phyloP scores from a whole-genome alignment of 2,113 vertebrate species.

The Butorides virescens region DNA sequence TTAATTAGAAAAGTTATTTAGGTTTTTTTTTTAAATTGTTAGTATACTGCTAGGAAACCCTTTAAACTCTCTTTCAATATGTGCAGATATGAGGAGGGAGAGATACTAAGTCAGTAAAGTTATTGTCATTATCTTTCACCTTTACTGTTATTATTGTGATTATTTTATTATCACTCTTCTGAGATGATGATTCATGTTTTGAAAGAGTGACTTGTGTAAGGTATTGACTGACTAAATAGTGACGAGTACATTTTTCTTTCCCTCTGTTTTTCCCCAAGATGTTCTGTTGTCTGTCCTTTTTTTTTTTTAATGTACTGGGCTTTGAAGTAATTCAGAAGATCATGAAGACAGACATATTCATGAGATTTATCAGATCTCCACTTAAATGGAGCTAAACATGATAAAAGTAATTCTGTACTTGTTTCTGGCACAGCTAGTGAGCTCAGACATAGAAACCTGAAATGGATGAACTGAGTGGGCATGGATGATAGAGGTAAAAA shows the following conservation, averaged over 20 bases:
- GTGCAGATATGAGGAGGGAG: background rate
- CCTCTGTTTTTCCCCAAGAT: background rate
- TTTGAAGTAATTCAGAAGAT: background rate
- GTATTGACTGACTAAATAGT: background rate
- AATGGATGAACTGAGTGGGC: background rate
- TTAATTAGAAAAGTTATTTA: background rate
- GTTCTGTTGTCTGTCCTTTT: background rate
- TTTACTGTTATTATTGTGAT: background rate
- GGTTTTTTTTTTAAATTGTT: background rate
- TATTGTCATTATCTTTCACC: background rate
- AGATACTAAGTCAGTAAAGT: background rate
- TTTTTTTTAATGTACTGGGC: background rate
- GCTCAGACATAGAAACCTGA: background rate
- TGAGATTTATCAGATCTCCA: background rate
- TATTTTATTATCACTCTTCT: background rate
- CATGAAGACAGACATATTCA: background rate
- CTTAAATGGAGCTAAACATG: background rate
- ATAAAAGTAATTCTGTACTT: background rate
- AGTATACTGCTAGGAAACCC: background rate
- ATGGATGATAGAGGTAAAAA: background rate
- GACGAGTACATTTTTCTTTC: background rate
- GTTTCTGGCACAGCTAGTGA: background rate
- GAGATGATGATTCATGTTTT: background rate
- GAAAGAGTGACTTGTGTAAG: background rate
- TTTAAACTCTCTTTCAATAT: background rate